A percentile compares a stretch with the other conserved stretches of the same genome.
Evolutionary conservation across 2,113 vertebrate species (phyloP).

Genomic region (Ranitomeya variabilis): DNA sequence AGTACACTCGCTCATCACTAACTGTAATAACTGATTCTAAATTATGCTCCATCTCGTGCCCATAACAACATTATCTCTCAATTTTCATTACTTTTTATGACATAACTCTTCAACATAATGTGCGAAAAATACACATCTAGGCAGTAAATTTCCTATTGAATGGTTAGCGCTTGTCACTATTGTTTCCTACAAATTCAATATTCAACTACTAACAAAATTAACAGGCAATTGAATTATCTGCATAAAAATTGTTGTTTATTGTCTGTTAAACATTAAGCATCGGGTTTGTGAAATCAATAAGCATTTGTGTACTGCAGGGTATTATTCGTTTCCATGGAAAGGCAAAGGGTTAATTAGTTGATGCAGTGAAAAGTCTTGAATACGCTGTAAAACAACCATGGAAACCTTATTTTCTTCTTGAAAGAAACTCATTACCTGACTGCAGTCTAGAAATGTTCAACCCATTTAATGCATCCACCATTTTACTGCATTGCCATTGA

Average conservation of each 20-base stretch:
- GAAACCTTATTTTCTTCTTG: conserved; percentile 51
- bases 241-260: not conserved
- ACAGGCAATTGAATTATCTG: conserved; percentile 21
- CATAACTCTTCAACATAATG: conserved; percentile 36
- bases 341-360: conserved; percentile 39
- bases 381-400: conserved; percentile 28
- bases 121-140: conserved; percentile 19
- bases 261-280: not conserved
- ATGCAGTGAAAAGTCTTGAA: conserved; percentile 30
- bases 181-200: conserved; percentile 7
- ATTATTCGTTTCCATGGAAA: not conserved
- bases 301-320: not conserved
- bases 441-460: conserved; percentile 17
- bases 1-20: too few relatives aligned
- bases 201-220: conserved; percentile 31
- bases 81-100: conserved; percentile 23
- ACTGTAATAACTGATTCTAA: not conserved
- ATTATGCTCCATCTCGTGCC: conserved; percentile 19
- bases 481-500: conserved; percentile 51
- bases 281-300: not conserved
- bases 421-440: conserved; percentile 48
- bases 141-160: conserved; percentile 39
- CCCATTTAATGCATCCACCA: conserved; percentile 31
- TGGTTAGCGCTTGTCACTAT: conserved; percentile 7
- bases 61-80: conserved; percentile 37